Conservation (phyloP, 2,888 invertebrate genomes). For the Aelia acuminata region DNA sequence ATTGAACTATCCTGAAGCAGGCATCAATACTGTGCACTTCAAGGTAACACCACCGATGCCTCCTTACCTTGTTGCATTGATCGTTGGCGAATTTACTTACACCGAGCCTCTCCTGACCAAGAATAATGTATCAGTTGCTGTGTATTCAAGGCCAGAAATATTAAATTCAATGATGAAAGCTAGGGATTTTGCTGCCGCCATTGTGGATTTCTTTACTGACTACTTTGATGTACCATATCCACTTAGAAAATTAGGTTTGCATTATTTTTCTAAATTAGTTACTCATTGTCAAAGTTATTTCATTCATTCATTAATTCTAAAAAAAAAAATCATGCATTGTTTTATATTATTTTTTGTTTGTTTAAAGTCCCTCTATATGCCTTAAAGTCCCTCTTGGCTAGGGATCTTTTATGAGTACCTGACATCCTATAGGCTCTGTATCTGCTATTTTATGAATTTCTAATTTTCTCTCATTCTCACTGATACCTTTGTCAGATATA, state of each 20-base stretch:
- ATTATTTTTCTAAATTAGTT: not conserved
- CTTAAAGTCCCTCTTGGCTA: too few species aligned
- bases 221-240: conserved; percentile 91
- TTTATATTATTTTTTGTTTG: too few species aligned
- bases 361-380: too few species aligned
- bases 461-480: too few species aligned
- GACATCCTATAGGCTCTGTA: too few species aligned
- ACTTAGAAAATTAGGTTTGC: conserved; percentile 87
- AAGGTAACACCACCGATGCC: conserved; percentile 91
- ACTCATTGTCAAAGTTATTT: too few species aligned
- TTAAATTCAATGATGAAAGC: conserved; percentile 83
- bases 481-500: too few species aligned
- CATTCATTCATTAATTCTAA: too few species aligned
- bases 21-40: conserved; percentile 80
- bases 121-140: conserved; percentile 77
- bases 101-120: conserved; percentile 68
- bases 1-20: conserved; percentile 69
- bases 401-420: too few species aligned
- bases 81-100: conserved; percentile 86
- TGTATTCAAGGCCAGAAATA: conserved; percentile 82
- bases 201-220: conserved; percentile 85
- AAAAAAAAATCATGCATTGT: too few species aligned
- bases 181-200: conserved; percentile 78
- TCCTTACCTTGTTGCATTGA: conserved; percentile 92
- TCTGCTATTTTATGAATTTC: too few species aligned